These are phyloP conservation scores for Hypena proboscidalis DNA, from an alignment of 2,888 invertebrate species.

Conservation along the genomic window DNA sequence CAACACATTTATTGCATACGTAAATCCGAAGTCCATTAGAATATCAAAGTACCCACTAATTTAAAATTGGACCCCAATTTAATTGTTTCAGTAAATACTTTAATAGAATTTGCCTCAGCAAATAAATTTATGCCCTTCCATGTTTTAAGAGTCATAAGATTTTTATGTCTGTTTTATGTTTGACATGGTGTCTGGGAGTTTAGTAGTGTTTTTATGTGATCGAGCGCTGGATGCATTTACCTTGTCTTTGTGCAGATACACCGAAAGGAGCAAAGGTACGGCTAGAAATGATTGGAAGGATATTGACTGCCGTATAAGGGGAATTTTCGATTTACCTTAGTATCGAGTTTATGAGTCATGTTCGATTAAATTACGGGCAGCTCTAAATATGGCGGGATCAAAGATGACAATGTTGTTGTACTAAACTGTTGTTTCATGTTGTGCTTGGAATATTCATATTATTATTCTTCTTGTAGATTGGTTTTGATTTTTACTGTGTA, in stretches of 20 bases:
- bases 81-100: slow-evolving; percentile 45
- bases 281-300: slow-evolving; percentile 21
- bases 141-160: slow-evolving; percentile 62
- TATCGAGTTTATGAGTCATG: slow-evolving; percentile 9
- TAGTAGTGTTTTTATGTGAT: slow-evolving; percentile 59
- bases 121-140: slow-evolving; percentile 57
- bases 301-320: slow-evolving; percentile 18
- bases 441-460: too few relatives aligned
- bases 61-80: slow-evolving; percentile 35
- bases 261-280: slow-evolving; percentile 15
- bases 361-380: slow-evolving; percentile 2
- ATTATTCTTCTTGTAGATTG: too few relatives aligned
- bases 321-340: slow-evolving; percentile 9
- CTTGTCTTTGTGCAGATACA: slow-evolving; percentile 33
- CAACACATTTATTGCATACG: too few relatives aligned
- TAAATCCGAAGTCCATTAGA: slow-evolving; percentile 15
- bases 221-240: slow-evolving; percentile 50
- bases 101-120: slow-evolving; percentile 44
- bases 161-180: slow-evolving; percentile 61
- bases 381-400: slow-evolving; percentile 2
- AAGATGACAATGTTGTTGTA: not conserved
- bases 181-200: slow-evolving; percentile 54
- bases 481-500: too few relatives aligned
- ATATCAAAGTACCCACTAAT: slow-evolving; percentile 27
- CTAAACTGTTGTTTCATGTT: not conserved